Percentiles rank a stretch among this genome's conserved stretches.
phyloP scores from a whole-genome alignment of 1,140 invertebrate species.

The Diploscapter pachys region DNA sequence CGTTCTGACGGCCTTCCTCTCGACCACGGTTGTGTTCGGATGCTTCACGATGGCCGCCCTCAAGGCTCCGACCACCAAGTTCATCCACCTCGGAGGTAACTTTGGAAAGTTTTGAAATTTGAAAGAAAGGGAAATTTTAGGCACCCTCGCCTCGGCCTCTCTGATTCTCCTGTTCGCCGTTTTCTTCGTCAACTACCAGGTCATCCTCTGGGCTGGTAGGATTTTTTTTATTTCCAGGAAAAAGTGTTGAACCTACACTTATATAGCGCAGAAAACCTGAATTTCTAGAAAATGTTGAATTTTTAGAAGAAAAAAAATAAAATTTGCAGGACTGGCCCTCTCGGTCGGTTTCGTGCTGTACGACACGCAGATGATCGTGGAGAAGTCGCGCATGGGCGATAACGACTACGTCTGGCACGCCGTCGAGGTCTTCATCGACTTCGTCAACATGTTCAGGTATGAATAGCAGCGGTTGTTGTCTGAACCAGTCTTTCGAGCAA shows the following conservation, averaged over 20 bases:
- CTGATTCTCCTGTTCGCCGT: constrained; percentile 71
- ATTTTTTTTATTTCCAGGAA: constrained; percentile 3
- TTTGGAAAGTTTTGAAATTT: constrained; percentile 1
- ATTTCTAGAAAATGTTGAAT: too few relatives aligned
- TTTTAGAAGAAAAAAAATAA: too few relatives aligned
- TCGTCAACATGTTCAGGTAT: constrained; percentile 28
- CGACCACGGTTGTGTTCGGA: constrained; percentile 80
- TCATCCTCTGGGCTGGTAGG: constrained; percentile 66
- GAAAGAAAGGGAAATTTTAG: constrained; percentile 41
- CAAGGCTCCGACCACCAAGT: constrained; percentile 76
- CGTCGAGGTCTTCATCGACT: constrained; percentile 36
- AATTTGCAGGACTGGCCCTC: constrained; percentile 71
- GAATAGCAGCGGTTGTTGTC: background rate
- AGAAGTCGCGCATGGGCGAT: constrained; percentile 81
- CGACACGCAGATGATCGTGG: constrained; percentile 90
- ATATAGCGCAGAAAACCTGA: too few relatives aligned
- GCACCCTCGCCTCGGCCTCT: constrained; percentile 70
- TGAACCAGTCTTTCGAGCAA: background rate
- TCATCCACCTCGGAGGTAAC: constrained; percentile 74
- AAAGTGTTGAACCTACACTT: background rate
- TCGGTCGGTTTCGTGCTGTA: constrained; percentile 93
- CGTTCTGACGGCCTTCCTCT: constrained; percentile 80
- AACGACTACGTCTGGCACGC: constrained; percentile 76
- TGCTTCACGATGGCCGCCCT: constrained; percentile 83
- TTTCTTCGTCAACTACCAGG: constrained; percentile 74